A percentile compares a stretch with the other conserved stretches of the same genome.
These are phyloP conservation scores for Plusia festucae DNA, from an alignment of 2,888 invertebrate species.

Conservation along the genomic window DNA sequence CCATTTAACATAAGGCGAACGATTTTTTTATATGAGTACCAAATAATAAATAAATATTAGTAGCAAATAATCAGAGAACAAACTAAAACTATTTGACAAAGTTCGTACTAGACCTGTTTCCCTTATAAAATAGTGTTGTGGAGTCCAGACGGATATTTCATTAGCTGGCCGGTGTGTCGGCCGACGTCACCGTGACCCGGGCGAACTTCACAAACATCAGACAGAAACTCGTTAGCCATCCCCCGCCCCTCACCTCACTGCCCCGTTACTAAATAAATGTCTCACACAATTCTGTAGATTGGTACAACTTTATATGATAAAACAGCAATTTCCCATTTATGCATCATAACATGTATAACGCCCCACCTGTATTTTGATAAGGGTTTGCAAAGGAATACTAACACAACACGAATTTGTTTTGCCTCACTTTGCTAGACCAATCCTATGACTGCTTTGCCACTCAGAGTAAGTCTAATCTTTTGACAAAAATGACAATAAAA, in stretches of 20 bases:
- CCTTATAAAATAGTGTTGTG: constrained; percentile 44
- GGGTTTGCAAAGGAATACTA: neutral
- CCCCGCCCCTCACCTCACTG: constrained; percentile 56
- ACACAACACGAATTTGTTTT: neutral
- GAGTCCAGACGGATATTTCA: constrained; percentile 61
- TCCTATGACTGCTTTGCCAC: no score
- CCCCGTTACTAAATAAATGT: constrained; percentile 64
- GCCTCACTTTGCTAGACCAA: no score
- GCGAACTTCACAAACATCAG: constrained; percentile 72
- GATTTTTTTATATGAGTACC: no score
- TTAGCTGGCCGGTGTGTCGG: constrained; percentile 52
- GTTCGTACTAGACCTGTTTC: constrained; percentile 43
- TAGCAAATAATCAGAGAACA: neutral
- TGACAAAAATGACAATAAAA: no score
- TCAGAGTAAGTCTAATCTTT: no score
- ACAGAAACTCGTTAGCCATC: constrained; percentile 73
- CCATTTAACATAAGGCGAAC: no score
- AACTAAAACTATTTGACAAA: constrained; percentile 12
- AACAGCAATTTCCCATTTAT: constrained; percentile 50
- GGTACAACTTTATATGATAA: constrained; percentile 54
- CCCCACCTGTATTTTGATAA: neutral
- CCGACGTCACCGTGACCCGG: constrained; percentile 64
- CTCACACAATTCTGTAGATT: constrained; percentile 62
- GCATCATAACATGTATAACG: constrained; percentile 19
- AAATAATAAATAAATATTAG: no score